A percentile compares a stretch with the other conserved stretches of the same genome.
These are phyloP conservation scores for Chondrilla cf. caribensis DNA, from an alignment of 37 sponge, comb jelly and placozoan species.

Conservation along the genomic window DNA sequence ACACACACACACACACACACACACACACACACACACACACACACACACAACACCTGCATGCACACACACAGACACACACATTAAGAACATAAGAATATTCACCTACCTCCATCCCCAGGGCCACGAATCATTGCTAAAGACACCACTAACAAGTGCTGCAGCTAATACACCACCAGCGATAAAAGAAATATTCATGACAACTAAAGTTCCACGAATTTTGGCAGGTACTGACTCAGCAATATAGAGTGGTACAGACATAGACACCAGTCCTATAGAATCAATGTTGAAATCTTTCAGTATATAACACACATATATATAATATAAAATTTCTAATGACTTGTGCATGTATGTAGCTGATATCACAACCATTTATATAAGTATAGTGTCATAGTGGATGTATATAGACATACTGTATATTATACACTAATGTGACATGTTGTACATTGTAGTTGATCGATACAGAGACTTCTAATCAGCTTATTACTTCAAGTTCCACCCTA, in stretches of 20 bases:
- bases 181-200: conserved; percentile 64
- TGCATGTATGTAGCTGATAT: neutral
- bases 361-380: neutral
- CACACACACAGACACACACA: too few species aligned
- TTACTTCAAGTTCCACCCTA: too few species aligned
- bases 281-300: neutral
- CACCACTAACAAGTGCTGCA: conserved; percentile 35
- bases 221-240: conserved; percentile 52
- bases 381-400: neutral
- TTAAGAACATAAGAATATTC: too few species aligned
- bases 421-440: too few species aligned
- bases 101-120: neutral
- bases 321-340: neutral
- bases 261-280: neutral
- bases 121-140: neutral
- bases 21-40: too few species aligned
- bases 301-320: neutral
- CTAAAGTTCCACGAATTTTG: conserved; percentile 72
- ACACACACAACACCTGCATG: too few species aligned
- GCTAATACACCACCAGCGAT: conserved; percentile 84
- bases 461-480: too few species aligned
- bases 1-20: too few species aligned
- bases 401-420: too few species aligned
- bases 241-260: conserved; percentile 13
- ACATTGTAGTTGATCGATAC: too few species aligned